Evolutionary conservation across 2,888 invertebrate genomes (phyloP).

Genomic region (Cetonia aurata): DNA sequence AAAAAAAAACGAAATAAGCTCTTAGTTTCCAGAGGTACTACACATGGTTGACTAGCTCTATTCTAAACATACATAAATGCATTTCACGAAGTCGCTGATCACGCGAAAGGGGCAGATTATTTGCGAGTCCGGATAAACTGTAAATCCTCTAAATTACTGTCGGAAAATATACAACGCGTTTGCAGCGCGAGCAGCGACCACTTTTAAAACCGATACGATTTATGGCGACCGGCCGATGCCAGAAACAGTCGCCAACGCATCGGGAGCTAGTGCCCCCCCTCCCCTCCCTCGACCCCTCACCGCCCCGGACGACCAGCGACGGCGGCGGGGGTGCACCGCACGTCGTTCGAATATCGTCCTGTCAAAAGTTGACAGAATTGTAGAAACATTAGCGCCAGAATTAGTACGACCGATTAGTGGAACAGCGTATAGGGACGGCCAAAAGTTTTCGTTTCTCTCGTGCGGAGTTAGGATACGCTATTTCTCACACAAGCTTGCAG

Average conservation of each 20-base stretch:
- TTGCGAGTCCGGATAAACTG: slow-evolving; percentile 20
- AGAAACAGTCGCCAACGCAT: slow-evolving; percentile 8
- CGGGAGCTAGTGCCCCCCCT: not conserved
- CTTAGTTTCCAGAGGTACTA: not conserved
- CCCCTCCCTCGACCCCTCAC: not conserved
- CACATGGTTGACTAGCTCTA: not conserved
- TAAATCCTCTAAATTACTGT: slow-evolving; percentile 21
- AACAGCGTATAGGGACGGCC: too few species aligned
- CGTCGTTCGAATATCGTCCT: not conserved
- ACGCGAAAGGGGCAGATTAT: slow-evolving; percentile 4
- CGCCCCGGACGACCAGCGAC: not conserved
- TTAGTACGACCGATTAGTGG: not conserved
- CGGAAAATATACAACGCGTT: slow-evolving; percentile 6
- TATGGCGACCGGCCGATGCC: slow-evolving; percentile 23
- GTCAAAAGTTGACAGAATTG: slow-evolving; percentile 18
- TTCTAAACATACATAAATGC: not conserved
- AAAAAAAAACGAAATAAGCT: too few species aligned
- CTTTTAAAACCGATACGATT: slow-evolving; percentile 31
- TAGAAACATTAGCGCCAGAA: slow-evolving; percentile 13
- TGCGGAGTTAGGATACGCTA: too few species aligned
- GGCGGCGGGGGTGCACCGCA: not conserved
- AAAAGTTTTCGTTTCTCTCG: too few species aligned
- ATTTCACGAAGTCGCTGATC: slow-evolving; percentile 4
- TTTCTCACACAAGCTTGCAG: too few species aligned
- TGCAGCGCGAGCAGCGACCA: not conserved